Base-by-base conservation (phyloP, 2,888 invertebrate species). In the Lycophotia porphyrea region DNA sequence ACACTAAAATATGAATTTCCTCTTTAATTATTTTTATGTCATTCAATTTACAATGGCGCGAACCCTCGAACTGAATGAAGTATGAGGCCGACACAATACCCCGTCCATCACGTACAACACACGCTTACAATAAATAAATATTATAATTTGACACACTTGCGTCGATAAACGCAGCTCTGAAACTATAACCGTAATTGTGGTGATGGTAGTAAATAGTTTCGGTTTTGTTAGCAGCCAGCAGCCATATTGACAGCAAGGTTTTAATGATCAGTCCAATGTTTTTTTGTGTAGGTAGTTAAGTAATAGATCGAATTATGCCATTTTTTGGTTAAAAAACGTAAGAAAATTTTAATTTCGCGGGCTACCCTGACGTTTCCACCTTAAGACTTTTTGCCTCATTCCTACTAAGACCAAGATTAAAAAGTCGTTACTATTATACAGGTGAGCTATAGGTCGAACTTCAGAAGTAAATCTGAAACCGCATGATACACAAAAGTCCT, bases 131-230 rank as follows among this genome's bases (percentile, higher is more conserved):
- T 84, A 87, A 90, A 88, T 90, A 91, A 91, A 92, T 91, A 91
- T 92, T 91, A 91, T 93, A 93, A 93, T 94, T 93, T 93, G 92
- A 91, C 92, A 92, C 91, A 93, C 91, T 92, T 89, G 88, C 89
- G 88, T 86, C 90, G 86, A 90, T 91, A 90, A 84, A 84, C 85
- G 84, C 87, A 89, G 67, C 69, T 79, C 85, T 87, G 81, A 81
- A 84, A 88, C 88, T 82, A 81, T 83, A 87, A 88, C 88, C 85
- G 87, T 88, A 88, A 85, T 81, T 86, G 80, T 88, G 82, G 78
- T 85, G 58, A 85, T 77, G 58, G 73, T 85, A 81, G 82, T 74
- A 78, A 83, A 84, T 70, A 63, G 18, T 34, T 61, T 82, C 21
- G 24, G 75, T 70, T 58, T 70, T 73, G 52, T 68, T 78, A 71